Base-by-base conservation (phyloP, 2,113 vertebrate genomes). In the Vicugna pacos region DNA sequence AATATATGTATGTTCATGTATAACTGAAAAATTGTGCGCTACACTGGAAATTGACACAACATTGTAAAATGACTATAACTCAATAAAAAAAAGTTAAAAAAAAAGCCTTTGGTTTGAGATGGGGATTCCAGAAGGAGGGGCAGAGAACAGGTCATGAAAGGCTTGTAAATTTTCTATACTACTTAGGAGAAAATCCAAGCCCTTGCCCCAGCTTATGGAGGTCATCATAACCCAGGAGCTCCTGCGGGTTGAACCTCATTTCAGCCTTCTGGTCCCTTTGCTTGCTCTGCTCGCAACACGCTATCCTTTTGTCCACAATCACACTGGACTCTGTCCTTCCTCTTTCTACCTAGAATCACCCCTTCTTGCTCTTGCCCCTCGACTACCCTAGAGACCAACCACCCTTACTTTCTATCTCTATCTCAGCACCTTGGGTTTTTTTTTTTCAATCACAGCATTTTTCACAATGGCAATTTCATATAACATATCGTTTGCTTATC, bases 151-250 rank as follows among this genome's bases (percentile, higher is more conserved):
- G 62, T 22, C 50, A 4, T 3, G 30, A 92, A 32, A 35, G 79
- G 42, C 70, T 5, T 46, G 26, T 7, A 12, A 60, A 69, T 8
- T 11, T 58, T 60, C 19, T 8, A 32, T 10, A n/a, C 32, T 10
- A 14, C 32, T 73, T 46, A 35, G 42, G 11, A 75, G 69, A 67
- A 76, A 58, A 88, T 30, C 38, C 3, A 32, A 69, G 52, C 46
- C 42, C 76, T 52, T 20, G 24, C 26, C 8, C 28, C 32, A 32
- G 75, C 7, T 15, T 6, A 8, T 4, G 9, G 75, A 15, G 12
- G 19, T 8, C 0, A 5, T 32, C 22, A 9, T 15, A 65, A 38
- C 46, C 20, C 1, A 0, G 10, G 19, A 1, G 5, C 42, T 60
- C 48, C 52, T 7, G 8, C 5, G 62, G 5, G 24, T 32, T 38